Evolutionary conservation across 2,888 invertebrate genomes (phyloP).

Genomic region (Tuta absoluta): DNA sequence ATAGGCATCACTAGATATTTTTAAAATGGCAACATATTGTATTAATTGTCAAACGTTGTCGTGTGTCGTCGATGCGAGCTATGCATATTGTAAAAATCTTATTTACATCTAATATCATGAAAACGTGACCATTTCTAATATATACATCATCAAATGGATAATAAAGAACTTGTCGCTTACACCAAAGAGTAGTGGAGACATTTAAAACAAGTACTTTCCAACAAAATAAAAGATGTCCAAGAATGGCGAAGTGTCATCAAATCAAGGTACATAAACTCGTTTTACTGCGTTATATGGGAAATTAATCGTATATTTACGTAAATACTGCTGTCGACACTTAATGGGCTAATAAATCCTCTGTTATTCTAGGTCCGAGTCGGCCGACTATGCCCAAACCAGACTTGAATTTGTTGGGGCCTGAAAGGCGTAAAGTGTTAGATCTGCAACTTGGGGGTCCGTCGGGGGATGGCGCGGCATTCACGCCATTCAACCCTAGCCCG

Average conservation of each 20-base stretch:
- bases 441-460: slow-evolving; percentile 79
- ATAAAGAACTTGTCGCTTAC: slow-evolving; percentile 52
- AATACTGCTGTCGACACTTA: background rate
- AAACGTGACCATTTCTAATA: slow-evolving; percentile 53
- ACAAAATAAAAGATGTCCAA: slow-evolving; percentile 84
- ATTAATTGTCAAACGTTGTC: slow-evolving; percentile 41
- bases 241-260: slow-evolving; percentile 86
- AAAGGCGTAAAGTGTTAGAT: slow-evolving; percentile 82
- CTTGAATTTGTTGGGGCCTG: slow-evolving; percentile 71
- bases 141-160: slow-evolving; percentile 66
- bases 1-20: slow-evolving; percentile 8
- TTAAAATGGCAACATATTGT: background rate
- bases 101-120: slow-evolving; percentile 50
- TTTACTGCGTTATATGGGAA: slow-evolving; percentile 8
- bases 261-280: slow-evolving; percentile 72
- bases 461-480: slow-evolving; percentile 72
- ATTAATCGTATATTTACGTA: background rate
- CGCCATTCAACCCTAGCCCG: slow-evolving; percentile 70
- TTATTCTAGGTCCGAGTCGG: slow-evolving; percentile 68
- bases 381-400: slow-evolving; percentile 72
- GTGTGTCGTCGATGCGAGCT: slow-evolving; percentile 47
- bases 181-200: slow-evolving; percentile 59
- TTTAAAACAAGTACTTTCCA: slow-evolving; percentile 40
- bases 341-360: background rate
- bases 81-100: slow-evolving; percentile 45